phyloP scores from a whole-genome alignment of 2,797 vertebrate genomes.

The Odontamblyopus lacepedii region DNA sequence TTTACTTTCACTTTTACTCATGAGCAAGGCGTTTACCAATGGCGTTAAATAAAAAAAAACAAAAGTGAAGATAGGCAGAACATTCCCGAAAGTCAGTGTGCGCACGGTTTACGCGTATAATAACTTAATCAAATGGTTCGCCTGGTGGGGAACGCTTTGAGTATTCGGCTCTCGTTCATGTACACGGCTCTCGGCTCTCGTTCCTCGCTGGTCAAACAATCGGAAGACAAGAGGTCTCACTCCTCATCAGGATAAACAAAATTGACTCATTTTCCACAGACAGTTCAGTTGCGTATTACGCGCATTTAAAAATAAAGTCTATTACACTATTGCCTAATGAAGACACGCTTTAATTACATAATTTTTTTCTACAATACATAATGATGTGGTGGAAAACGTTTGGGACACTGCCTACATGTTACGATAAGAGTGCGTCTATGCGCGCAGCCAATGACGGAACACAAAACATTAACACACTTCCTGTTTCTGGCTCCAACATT shows the following conservation, averaged over 20 bases:
- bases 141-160: neutral
- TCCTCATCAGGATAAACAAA: neutral
- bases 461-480: neutral
- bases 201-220: neutral
- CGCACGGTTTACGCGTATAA: neutral
- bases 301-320: neutral
- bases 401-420: neutral
- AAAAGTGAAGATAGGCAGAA: neutral
- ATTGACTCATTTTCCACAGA: too few relatives aligned
- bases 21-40: neutral
- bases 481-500: neutral
- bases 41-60: neutral
- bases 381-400: too few relatives aligned
- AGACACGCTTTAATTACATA: neutral
- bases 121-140: neutral
- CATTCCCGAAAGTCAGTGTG: neutral
- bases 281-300: neutral
- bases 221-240: neutral
- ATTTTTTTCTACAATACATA: neutral
- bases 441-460: neutral
- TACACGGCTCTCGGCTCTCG: neutral
- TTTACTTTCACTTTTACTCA: conserved; percentile 65
- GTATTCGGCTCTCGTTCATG: neutral
- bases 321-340: neutral
- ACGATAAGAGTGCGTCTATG: neutral